Evolutionary conservation across 2,113 vertebrate species (phyloP).

Genomic region (Athene noctua): DNA sequence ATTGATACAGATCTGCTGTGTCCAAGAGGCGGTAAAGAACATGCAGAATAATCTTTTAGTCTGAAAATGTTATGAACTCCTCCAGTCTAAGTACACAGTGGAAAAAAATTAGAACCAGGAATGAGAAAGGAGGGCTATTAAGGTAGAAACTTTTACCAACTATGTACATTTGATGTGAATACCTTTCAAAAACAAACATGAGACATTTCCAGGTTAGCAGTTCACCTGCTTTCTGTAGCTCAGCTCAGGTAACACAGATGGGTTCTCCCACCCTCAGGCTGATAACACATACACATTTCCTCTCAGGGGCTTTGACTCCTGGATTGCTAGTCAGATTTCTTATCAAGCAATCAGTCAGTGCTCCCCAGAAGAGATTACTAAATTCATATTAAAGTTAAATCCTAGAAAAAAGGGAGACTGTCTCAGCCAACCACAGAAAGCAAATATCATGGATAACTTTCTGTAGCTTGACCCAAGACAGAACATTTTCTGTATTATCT

Average conservation of each 20-base stretch:
- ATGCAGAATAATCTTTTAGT: not conserved
- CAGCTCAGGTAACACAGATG: not conserved
- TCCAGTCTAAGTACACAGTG: not conserved
- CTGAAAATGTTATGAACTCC: not conserved
- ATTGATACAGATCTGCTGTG: not conserved
- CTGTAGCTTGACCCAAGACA: not conserved
- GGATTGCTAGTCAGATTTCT: not conserved
- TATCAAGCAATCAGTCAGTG: not conserved
- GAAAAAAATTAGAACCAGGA: not conserved
- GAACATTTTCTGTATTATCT: not conserved
- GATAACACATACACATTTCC: not conserved
- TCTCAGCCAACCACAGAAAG: not conserved
- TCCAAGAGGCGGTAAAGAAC: not conserved
- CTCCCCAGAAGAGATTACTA: not conserved
- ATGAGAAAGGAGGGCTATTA: not conserved
- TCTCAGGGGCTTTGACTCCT: not conserved
- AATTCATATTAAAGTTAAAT: not conserved
- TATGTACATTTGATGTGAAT: not conserved
- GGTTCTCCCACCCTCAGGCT: not conserved
- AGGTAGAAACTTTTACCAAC: not conserved
- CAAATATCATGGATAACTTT: not conserved
- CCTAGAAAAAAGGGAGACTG: not conserved
- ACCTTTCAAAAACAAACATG: not conserved
- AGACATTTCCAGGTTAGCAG: not conserved
- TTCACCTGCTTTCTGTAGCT: not conserved